A percentile compares a stretch with the other conserved stretches of the same genome.
Evolutionary conservation across 1,140 invertebrate genomes (phyloP).

Genomic region (Battus philenor): DNA sequence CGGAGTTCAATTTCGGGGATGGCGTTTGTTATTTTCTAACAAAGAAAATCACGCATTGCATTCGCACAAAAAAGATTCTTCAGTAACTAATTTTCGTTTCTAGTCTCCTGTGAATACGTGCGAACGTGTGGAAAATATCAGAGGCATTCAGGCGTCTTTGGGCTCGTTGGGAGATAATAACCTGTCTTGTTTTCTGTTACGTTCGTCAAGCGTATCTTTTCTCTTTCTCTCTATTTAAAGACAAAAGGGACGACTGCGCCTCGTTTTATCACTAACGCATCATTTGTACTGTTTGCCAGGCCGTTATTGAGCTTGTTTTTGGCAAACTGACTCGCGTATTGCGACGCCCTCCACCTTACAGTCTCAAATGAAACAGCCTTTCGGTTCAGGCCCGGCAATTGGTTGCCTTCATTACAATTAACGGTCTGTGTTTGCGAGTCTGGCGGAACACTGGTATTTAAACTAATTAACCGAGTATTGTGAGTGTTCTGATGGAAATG

Average conservation of each 20-base stretch:
- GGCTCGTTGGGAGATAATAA: constrained; percentile 67
- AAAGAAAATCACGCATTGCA: constrained; percentile 70
- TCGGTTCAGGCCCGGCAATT: constrained; percentile 51
- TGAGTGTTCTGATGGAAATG: constrained; percentile 40
- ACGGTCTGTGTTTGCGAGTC: constrained; percentile 62
- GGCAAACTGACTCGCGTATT: constrained; percentile 62
- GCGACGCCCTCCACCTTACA: constrained; percentile 47
- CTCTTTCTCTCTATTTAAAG: constrained; percentile 26
- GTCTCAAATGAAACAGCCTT: constrained; percentile 61
- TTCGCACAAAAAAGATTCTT: constrained; percentile 61
- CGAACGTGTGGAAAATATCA: constrained; percentile 71
- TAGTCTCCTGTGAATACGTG: constrained; percentile 64
- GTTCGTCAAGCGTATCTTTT: constrained; percentile 48
- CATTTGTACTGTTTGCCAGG: constrained; percentile 70
- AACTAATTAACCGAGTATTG: constrained; percentile 67
- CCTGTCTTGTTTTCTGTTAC: constrained; percentile 67
- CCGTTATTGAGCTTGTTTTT: constrained; percentile 72
- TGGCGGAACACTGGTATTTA: constrained; percentile 65
- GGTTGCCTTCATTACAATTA: constrained; percentile 68
- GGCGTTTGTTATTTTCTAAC: constrained; percentile 63
- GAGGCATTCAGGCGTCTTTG: constrained; percentile 51
- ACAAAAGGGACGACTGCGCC: constrained; percentile 40
- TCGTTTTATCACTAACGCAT: constrained; percentile 67
- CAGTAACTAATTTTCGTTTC: constrained; percentile 72
- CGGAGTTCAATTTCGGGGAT: constrained; percentile 68